Evolutionary conservation across 2,113 vertebrate genomes (phyloP), one percentile per base, ranked within the genome.

Genomic region (Thymallus thymallus): DNA sequence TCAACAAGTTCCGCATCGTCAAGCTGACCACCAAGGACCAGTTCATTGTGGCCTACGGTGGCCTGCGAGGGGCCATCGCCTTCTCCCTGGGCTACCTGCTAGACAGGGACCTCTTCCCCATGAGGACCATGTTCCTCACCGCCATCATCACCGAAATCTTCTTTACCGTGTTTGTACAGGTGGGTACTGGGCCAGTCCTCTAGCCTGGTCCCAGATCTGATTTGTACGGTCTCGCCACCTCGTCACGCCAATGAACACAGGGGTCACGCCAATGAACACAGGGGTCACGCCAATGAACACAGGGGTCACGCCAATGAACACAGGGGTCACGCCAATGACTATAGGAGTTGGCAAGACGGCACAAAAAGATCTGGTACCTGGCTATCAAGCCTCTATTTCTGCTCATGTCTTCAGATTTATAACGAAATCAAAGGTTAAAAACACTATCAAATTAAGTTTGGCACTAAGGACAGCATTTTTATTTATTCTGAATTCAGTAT

Each of bases 101-200:
- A 74, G 30, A 95, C 0, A 23, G 82, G 0, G 0, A 87, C 0
- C 91, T 89, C 4, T 98, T 97, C 2, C 83, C 86, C 60, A 94
- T 92, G 94, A 95, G 94, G 71, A 83, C 94, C 23, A 94, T 99
- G 92, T 99, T 99, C 91, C 95, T 99, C 80, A 99, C 97, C 0
- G 96, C 97, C 87, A 96, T 98, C 93, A 99, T 99, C 92, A 99
- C 97, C 0, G 96, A 98, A 71, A 95, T 99, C 91, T 99, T 99
- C 93, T 99, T 99, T 93, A 99, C 98, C 0, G 98, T 99, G 32
- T 99, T 99, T 0, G 97, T 99, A 80, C 98, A 99, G 97, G 98
- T 97, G 82, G 79, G 88, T 51, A 41, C 9, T 41, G 35, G 48
- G 48, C 48, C 48, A 18, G 48, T 51, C 48, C 48, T 5, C 14